Evolutionary conservation across 2,797 vertebrate genomes (phyloP).

Genomic region (Pseudocheirus occidentalis): DNA sequence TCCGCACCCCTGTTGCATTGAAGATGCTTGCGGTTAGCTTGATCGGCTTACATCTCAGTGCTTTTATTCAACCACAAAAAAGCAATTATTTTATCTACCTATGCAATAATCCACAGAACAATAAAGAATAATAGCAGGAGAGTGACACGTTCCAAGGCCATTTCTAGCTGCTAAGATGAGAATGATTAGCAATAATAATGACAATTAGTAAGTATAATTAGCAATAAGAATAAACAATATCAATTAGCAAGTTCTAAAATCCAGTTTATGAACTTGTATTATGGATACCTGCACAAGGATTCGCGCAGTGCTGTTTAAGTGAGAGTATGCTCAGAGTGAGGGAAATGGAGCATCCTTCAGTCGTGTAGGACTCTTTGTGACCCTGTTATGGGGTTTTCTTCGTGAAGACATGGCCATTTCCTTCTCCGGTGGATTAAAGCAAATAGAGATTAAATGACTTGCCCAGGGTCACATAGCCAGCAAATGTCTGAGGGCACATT

Average conservation of each 20-base stretch:
- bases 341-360: not conserved
- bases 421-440: not conserved
- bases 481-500: too few species aligned
- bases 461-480: too few species aligned
- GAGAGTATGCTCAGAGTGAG: not conserved
- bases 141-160: not conserved
- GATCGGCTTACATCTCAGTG: not conserved
- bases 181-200: not conserved
- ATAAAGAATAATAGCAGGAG: not conserved
- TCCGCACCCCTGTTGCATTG: not conserved
- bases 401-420: not conserved
- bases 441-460: too few species aligned
- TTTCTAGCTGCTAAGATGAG: not conserved
- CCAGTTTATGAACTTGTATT: not conserved
- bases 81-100: not conserved
- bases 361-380: not conserved
- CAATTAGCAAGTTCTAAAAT: not conserved
- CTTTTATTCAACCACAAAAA: not conserved
- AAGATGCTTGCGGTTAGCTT: not conserved
- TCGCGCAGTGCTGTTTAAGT: not conserved
- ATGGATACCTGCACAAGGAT: not conserved
- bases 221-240: not conserved
- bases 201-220: not conserved
- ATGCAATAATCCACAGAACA: not conserved
- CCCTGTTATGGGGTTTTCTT: not conserved